Base-by-base conservation (phyloP, 2,888 invertebrate species). In the Myopa testacea region DNA sequence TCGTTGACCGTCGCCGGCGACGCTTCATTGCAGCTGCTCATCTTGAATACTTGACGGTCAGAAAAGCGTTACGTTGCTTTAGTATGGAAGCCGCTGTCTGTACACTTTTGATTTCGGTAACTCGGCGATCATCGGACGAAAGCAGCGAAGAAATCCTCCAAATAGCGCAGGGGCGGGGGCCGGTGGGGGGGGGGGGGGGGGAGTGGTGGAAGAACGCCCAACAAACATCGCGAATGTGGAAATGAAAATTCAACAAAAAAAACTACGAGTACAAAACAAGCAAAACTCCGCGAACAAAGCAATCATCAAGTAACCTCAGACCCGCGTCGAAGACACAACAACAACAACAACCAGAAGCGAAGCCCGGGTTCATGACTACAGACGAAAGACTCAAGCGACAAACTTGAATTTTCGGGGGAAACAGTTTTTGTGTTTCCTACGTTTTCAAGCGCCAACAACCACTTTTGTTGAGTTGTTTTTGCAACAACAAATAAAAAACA, bases 361-460 rank as follows among this genome's bases (percentile, higher is more conserved):
- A 37, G 37, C 40, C 52, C 16, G 34, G 26, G 7, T 37, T 38
- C 55, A 71, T 71, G 58, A 37, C 58, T 55, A 8, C 55, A 40
- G 75, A 80, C 77, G 71, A 78, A 80, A 78, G 77, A 80, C 77
- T 78, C 72, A 77, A 77, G 75, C 80, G 76, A 80, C 80, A 77
- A 80, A 80, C 80, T 78, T 76, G 78, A 78, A 52, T 45, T 26
- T 65, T 63, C 14, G 37, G 74, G 74, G 52, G 52, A 75, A 37
- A 14, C 16, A 37, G n/a, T 37, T 65, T 63, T 65, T 65, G 34
- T n/a, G 65, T 67, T 75, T 75, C 74, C 74, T 75, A 65, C 55
- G 65, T 75, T 77, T 80, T 77, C n/a, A 1, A 55, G n/a, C 63
- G 68, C 26, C 55, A 55, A n/a, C 55, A 5, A 16, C 5, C 16